Evolutionary conservation across 1,140 invertebrate species (phyloP).

Genomic region (Eurosta solidaginis): DNA sequence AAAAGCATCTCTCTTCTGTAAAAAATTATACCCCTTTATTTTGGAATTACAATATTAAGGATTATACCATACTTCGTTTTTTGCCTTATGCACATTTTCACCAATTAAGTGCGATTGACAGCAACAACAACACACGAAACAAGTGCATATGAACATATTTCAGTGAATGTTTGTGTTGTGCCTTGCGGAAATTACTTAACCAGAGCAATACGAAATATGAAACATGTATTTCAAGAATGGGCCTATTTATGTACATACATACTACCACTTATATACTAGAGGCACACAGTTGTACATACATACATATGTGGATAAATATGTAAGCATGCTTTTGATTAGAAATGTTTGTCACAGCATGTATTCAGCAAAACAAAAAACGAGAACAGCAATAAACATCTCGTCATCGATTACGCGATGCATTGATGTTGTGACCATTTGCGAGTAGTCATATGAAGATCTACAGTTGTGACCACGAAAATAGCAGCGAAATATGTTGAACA

Average conservation of each 20-base stretch:
- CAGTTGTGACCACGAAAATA: too few species aligned
- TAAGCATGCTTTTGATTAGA: neutral
- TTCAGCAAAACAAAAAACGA: neutral
- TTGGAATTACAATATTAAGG: neutral
- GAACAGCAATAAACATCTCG: slow-evolving; percentile 22
- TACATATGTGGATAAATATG: neutral
- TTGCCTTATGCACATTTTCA: neutral
- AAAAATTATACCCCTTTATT: neutral
- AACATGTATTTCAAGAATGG: slow-evolving; percentile 23
- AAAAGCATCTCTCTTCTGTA: too few species aligned
- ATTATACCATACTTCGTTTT: neutral
- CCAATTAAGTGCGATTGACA: slow-evolving; percentile 11
- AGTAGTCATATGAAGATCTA: neutral
- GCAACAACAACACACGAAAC: neutral
- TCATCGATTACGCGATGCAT: slow-evolving; percentile 22
- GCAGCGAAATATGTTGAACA: too few species aligned
- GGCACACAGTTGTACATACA: neutral
- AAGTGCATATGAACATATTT: too few species aligned
- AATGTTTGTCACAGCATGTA: neutral
- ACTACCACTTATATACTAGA: neutral
- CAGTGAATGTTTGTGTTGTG: neutral
- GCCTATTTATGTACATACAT: too few species aligned
- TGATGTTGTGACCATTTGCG: neutral
- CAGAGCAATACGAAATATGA: neutral
- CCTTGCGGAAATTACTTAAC: slow-evolving; percentile 18